phyloP scores from a whole-genome alignment of 2,888 invertebrate species.

The Morpho helenor region DNA sequence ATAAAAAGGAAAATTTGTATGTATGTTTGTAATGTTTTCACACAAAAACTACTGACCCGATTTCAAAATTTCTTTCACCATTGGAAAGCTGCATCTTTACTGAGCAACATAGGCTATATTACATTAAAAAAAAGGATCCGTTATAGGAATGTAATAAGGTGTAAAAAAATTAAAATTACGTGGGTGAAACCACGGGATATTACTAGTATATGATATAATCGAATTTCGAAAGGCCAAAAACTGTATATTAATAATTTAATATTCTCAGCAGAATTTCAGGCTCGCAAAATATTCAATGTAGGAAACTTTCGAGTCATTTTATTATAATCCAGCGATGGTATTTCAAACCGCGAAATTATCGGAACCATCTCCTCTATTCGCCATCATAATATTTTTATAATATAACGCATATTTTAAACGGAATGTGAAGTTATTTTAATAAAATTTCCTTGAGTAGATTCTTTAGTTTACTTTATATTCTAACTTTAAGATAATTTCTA shows the following conservation, averaged over 20 bases:
- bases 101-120: too few species aligned
- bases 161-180: too few species aligned
- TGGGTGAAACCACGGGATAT: too few species aligned
- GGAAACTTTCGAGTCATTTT: slow-evolving; percentile 9
- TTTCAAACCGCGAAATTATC: slow-evolving; percentile 8
- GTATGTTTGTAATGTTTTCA: too few species aligned
- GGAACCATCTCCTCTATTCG: not conserved
- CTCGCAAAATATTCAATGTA: slow-evolving; percentile 5
- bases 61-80: too few species aligned
- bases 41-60: too few species aligned
- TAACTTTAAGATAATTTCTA: not conserved
- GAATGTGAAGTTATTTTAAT: not conserved
- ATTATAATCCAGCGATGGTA: not conserved
- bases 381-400: slow-evolving; percentile 8
- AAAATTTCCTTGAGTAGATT: slow-evolving; percentile 1
- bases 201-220: too few species aligned
- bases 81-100: too few species aligned
- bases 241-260: not conserved
- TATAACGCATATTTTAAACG: slow-evolving; percentile 8
- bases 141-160: too few species aligned
- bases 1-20: too few species aligned
- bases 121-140: too few species aligned
- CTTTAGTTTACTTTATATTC: slow-evolving; percentile 2
- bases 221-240: too few species aligned
- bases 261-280: not conserved